Evolutionary conservation across 2,888 invertebrate genomes (phyloP).

Genomic region (Formica aserva): DNA sequence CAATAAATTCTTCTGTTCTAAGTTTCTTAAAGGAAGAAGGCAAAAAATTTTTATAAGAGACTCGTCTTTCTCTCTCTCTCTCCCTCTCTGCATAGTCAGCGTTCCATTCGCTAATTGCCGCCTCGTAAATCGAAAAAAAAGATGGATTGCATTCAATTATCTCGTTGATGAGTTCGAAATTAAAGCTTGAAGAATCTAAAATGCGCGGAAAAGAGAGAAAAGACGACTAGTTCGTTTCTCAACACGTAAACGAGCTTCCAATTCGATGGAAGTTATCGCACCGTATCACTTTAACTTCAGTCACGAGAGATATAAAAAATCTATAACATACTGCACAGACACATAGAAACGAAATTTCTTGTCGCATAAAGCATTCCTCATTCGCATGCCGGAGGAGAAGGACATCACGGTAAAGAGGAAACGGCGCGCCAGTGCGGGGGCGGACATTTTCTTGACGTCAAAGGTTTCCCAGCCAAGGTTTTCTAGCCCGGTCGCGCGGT

Average conservation of each 20-base stretch:
- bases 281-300: conserved; percentile 51
- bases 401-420: conserved; percentile 45
- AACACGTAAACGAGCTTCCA: background rate
- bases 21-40: background rate
- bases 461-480: conserved; percentile 58
- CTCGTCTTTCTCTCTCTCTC: background rate
- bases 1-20: background rate
- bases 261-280: background rate
- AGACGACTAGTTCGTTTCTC: background rate
- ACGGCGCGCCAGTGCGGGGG: conserved; percentile 54
- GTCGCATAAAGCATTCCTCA: conserved; percentile 64
- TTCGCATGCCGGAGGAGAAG: conserved; percentile 27
- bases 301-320: conserved; percentile 57
- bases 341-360: conserved; percentile 54
- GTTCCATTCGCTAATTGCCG: background rate
- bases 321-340: conserved; percentile 44
- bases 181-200: background rate
- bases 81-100: background rate
- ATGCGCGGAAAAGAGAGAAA: background rate
- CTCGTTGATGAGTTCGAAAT: background rate
- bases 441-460: conserved; percentile 64
- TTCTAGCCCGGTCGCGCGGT: conserved; percentile 47
- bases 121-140: background rate
- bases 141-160: background rate
- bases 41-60: background rate